Evolutionary conservation across 2,888 invertebrate species (phyloP), one percentile per base, ranked within the genome.

Genomic region (Silvanus unidentatus): DNA sequence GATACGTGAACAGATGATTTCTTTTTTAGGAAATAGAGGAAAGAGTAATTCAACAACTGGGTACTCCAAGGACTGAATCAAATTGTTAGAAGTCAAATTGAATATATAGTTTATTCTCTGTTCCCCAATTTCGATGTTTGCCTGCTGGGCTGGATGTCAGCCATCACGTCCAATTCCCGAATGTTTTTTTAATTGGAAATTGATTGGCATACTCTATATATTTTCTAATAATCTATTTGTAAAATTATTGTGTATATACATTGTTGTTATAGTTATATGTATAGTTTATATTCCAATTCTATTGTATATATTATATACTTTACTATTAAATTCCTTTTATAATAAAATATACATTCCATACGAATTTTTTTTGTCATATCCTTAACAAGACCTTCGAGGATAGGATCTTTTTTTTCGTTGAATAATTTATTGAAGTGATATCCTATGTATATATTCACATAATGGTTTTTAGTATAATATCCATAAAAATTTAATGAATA

Each of bases 1-100:
- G n/a, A 9, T 37, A 4, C 12, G 14, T 13, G 2, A 37, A 43
- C 35, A 42, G 16, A n/a, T 36, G 35, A 45, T 43, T 42, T 32
- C 47, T 28, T 55, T 54, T 57, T 62, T 63, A 73, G 73, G 67
- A 71, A 70, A 73, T 73, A 64, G 73, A 73, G 61, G 71, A 71
- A 62, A 67, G 68, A 61, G 70, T 73, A 53, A 70, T 69, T 45
- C 72, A 73, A 60, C 71, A 73, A 57, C 60, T 71, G 62, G 70
- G 71, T 53, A 63, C 64, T 52, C 70, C 69, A 58, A 66, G 70
- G 60, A 69, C 69, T 60, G 71, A 70, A 57, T 70, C 71, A 35
- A 63, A 68, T 51, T 71, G 71, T 55, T 71, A 54, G 47, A 42
- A 13, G 22, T 9, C 6, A 10, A n/a, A n/a, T n/a, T n/a, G n/a